These are phyloP conservation scores for Heliocidaris tuberculata DNA, from an alignment of 35 echinoderm and acorn worm genomes.

Conservation along the genomic window DNA sequence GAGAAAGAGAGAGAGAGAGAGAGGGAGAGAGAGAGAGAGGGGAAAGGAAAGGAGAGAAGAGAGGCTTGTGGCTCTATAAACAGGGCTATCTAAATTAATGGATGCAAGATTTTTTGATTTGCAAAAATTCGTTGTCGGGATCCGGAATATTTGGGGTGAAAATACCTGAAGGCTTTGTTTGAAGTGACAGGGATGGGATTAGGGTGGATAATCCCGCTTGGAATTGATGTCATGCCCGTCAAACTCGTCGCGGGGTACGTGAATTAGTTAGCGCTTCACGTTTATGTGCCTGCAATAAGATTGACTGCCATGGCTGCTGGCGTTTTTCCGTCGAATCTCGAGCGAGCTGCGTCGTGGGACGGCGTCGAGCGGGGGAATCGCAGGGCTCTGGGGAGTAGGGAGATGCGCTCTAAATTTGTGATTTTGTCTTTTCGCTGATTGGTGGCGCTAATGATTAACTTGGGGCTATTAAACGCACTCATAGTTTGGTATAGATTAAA, in stretches of 20 bases:
- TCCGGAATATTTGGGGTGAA: constrained; percentile 47
- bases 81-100: constrained; percentile 46
- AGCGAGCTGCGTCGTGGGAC: constrained; percentile 36
- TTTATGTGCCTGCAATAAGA: constrained; percentile 25
- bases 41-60: not conserved
- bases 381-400: constrained; percentile 17
- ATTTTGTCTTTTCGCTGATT: constrained; percentile 46
- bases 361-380: not conserved
- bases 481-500: constrained; percentile 30
- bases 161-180: constrained; percentile 52
- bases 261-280: constrained; percentile 38
- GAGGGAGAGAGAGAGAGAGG: not conserved
- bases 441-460: constrained; percentile 46
- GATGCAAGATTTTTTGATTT: constrained; percentile 46
- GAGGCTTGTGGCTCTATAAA: not conserved
- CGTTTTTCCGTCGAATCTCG: constrained; percentile 27
- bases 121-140: constrained; percentile 37
- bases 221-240: constrained; percentile 52
- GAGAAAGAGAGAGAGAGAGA: not conserved
- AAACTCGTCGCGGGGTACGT: constrained; percentile 30
- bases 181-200: constrained; percentile 48
- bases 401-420: constrained; percentile 46
- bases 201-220: constrained; percentile 45
- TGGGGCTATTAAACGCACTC: constrained; percentile 47
- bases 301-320: constrained; percentile 34